Evolutionary conservation across 1,140 invertebrate species (phyloP), one percentile per base, ranked within the genome.

Genomic region (Metaphire vulgaris): DNA sequence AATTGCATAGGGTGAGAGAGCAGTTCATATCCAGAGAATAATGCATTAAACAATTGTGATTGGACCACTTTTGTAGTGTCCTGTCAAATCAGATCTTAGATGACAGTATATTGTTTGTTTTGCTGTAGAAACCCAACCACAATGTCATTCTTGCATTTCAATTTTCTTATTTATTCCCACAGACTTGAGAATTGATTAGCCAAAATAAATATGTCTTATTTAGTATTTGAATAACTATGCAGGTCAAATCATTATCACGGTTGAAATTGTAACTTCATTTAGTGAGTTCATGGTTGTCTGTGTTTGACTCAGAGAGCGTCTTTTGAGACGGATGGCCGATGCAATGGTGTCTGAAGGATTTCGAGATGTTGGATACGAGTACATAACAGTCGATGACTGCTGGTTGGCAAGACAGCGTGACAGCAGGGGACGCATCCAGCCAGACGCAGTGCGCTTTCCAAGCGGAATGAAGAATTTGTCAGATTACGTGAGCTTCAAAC

Each of bases 281-380:
- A 12, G 41, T 56, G 6, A 6, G 21, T 12, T 56, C 41, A 56
- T 56, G 41, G 41, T 56, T 56, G 6, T 12, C 21, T 56, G 41
- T 56, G 41, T 56, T 56, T 12, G 41, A 56, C 21, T 21, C 30
- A 97, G 95, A 85, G 95, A 97, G 85, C 89, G 90, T 72, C 88
- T 97, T 1, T 96, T 96, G 86, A 90, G 91, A 79, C 92, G 92
- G 74, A 96, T 95, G 93, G 90, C 94, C n/a, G 94, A 97, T 84
- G 89, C 93, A 76, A 86, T 97, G 72, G 92, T 94, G 1, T 88
- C 89, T 15, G 93, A 96, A 84, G 95, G 95, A 12, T 97, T 95
- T 83, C 91, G 92, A 28, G 90, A 90, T 31, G 91, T 88, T 12
- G 95, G 95, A 33, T 97, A 96, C 85, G 91, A 96, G 82, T 94